A percentile compares a stretch with the other conserved stretches of the same genome.
Evolutionary conservation across 2,113 vertebrate genomes (phyloP).

Genomic region (Peromyscus polionotus): DNA sequence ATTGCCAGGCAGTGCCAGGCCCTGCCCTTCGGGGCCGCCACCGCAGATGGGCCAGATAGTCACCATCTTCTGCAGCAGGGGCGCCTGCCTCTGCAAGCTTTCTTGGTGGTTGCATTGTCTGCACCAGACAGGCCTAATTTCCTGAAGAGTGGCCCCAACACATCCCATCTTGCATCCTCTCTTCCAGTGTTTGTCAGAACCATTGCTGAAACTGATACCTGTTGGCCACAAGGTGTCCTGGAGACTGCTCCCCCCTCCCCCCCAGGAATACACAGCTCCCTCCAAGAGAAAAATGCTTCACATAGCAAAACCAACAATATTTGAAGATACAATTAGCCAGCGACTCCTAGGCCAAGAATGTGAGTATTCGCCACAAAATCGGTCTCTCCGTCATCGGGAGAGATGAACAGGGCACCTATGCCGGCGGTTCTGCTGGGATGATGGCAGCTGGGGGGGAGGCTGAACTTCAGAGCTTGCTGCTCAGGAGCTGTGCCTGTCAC

Average conservation of each 20-base stretch:
- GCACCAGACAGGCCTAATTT: not conserved
- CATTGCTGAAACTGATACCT: not conserved
- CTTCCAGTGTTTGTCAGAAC: not conserved
- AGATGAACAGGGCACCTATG: not conserved
- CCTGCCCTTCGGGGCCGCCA: not conserved
- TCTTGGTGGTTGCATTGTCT: fast-evolving
- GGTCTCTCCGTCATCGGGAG: not conserved
- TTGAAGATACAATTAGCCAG: not conserved
- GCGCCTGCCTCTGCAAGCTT: not conserved
- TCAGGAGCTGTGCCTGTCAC: fast-evolving
- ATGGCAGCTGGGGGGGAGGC: fast-evolving
- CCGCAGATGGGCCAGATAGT: not conserved
- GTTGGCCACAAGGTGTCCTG: not conserved
- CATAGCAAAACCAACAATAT: not conserved
- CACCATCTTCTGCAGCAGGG: not conserved
- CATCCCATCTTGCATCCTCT: not conserved
- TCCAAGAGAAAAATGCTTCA: not conserved
- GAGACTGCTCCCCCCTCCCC: not conserved
- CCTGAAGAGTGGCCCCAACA: not conserved
- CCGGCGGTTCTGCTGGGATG: not conserved
- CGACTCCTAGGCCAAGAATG: slow-evolving; percentile 36
- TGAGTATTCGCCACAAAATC: not conserved
- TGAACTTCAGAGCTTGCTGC: not conserved
- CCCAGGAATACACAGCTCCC: not conserved
- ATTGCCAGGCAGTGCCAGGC: not conserved